Evolutionary conservation across 2,797 vertebrate species (phyloP).

Genomic region (Lacerta viridis): DNA sequence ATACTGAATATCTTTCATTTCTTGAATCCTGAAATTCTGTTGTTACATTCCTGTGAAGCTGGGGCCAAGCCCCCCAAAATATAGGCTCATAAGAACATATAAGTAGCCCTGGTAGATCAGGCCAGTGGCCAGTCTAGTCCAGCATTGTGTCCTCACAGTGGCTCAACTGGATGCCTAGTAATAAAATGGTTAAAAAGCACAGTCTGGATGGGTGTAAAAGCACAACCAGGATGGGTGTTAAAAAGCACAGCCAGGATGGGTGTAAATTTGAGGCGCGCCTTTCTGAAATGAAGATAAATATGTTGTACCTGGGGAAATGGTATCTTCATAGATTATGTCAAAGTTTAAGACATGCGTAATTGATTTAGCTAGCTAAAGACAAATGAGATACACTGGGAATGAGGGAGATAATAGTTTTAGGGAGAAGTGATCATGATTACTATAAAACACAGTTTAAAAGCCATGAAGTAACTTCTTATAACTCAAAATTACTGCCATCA

Average conservation of each 20-base stretch:
- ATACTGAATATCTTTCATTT: not conserved
- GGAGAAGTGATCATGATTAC: slow-evolving; percentile 55
- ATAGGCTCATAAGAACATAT: too few species aligned
- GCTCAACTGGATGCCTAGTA: too few species aligned
- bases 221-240: not conserved
- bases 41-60: not conserved
- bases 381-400: slow-evolving; percentile 59
- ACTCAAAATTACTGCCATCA: slow-evolving; percentile 21
- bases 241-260: not conserved
- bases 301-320: slow-evolving; percentile 38
- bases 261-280: slow-evolving; percentile 34
- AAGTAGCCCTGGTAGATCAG: too few species aligned
- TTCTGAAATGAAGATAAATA: slow-evolving; percentile 70
- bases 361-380: slow-evolving; percentile 70
- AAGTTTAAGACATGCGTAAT: slow-evolving; percentile 63
- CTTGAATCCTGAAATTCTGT: not conserved
- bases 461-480: slow-evolving; percentile 42
- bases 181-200: slow-evolving; percentile 16
- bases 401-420: slow-evolving; percentile 67
- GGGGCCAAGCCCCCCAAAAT: not conserved
- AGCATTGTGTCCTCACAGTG: too few species aligned
- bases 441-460: slow-evolving; percentile 53
- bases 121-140: too few species aligned
- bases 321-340: slow-evolving; percentile 71
- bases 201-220: slow-evolving; percentile 37